These are phyloP conservation scores for Homalodisca vitripennis DNA, from an alignment of 1,140 invertebrate genomes.

Conservation along the genomic window DNA sequence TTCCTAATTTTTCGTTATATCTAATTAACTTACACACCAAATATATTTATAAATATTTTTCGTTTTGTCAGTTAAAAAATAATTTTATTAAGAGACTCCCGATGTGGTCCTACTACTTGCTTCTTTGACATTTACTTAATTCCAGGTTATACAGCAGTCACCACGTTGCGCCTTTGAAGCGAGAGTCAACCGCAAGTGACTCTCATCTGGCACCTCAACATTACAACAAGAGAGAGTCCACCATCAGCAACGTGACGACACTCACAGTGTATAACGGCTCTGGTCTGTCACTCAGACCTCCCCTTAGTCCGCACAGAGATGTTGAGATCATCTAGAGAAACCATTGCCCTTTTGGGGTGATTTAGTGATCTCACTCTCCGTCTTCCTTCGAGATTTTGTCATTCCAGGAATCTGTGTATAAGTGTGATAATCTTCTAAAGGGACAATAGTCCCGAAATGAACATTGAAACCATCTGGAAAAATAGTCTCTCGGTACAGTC, in stretches of 20 bases:
- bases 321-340: constrained; percentile 2
- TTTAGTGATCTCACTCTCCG: too few relatives aligned
- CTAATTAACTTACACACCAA: neutral
- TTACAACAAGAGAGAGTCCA: constrained; percentile 64
- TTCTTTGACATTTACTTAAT: neutral
- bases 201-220: neutral
- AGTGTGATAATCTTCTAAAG: too few relatives aligned
- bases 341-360: neutral
- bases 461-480: too few relatives aligned
- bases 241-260: constrained; percentile 67
- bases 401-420: too few relatives aligned
- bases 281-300: constrained; percentile 3
- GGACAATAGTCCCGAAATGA: too few relatives aligned
- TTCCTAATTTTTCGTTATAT: neutral
- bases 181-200: constrained; percentile 13
- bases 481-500: too few relatives aligned
- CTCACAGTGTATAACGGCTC: constrained; percentile 53
- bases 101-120: neutral
- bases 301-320: constrained; percentile 16
- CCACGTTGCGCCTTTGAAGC: constrained; percentile 12
- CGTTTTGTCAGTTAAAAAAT: neutral
- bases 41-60: neutral
- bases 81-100: neutral
- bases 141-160: constrained; percentile 19
- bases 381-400: too few relatives aligned